phyloP scores from a whole-genome alignment of 2,888 invertebrate species.

The Erebia palarica region DNA sequence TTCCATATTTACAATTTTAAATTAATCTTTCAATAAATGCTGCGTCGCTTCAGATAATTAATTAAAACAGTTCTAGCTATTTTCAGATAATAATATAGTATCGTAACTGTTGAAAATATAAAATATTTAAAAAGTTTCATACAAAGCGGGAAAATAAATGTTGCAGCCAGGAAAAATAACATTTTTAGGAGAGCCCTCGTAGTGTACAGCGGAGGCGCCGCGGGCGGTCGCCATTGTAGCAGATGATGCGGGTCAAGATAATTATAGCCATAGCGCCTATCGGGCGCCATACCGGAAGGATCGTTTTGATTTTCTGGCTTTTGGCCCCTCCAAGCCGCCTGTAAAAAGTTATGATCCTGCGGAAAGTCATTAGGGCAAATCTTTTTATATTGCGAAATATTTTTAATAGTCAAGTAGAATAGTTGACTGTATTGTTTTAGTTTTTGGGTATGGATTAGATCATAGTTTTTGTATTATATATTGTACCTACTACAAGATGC shows the following conservation, averaged over 20 bases:
- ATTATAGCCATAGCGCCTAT: constrained; percentile 52
- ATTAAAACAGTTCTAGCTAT: too few relatives aligned
- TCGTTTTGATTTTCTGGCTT: constrained; percentile 37
- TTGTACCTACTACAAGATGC: too few relatives aligned
- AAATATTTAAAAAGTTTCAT: background rate
- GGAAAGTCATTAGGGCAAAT: constrained; percentile 12
- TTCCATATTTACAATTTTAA: too few relatives aligned
- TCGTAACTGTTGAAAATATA: background rate
- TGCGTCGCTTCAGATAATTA: too few relatives aligned
- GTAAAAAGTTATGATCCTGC: constrained; percentile 16
- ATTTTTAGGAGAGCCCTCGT: constrained; percentile 34
- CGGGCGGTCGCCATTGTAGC: constrained; percentile 40
- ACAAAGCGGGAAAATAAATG: constrained; percentile 30
- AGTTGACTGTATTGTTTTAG: background rate
- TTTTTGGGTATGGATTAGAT: background rate
- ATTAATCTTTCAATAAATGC: too few relatives aligned
- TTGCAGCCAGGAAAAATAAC: constrained; percentile 26
- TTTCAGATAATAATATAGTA: too few relatives aligned
- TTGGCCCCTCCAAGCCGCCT: constrained; percentile 24
- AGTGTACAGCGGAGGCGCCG: constrained; percentile 35
- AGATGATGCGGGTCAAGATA: constrained; percentile 54
- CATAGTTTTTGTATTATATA: too few relatives aligned
- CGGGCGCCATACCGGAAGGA: constrained; percentile 46
- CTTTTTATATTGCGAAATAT: constrained; percentile 9
- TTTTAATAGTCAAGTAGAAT: background rate